A percentile compares a stretch with the other conserved stretches of the same genome.
Conservation (phyloP, 2,888 invertebrate species). For the Leptopilina syphax region DNA sequence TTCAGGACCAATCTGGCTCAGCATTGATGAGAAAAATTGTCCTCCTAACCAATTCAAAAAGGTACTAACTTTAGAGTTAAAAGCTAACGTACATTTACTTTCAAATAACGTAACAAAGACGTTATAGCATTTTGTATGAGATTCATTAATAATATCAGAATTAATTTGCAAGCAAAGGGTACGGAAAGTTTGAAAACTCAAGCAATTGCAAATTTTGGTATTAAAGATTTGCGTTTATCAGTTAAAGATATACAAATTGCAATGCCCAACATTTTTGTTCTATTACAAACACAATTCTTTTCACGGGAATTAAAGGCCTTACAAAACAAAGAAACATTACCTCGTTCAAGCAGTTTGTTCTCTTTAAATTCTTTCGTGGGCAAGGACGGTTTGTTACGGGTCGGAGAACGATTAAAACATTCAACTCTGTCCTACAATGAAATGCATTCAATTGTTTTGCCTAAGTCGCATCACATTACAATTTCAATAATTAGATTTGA, state of each 20-base stretch:
- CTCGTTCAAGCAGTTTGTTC: slow-evolving; percentile 4
- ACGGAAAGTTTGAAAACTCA: neutral
- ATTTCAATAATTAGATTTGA: no score
- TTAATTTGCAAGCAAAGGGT: neutral
- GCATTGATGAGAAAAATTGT: slow-evolving; percentile 1
- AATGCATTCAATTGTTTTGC: neutral
- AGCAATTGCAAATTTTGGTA: neutral
- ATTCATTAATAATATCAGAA: slow-evolving; percentile 2
- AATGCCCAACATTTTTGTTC: neutral
- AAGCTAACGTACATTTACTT: neutral
- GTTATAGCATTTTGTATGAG: neutral
- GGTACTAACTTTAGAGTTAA: neutral
- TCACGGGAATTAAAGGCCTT: neutral
- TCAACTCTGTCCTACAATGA: neutral
- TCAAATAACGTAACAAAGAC: neutral
- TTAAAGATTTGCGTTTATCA: neutral
- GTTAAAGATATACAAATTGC: neutral
- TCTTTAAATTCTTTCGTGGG: neutral
- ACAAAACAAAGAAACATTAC: neutral
- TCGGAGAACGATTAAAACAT: neutral
- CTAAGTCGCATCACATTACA: no score
- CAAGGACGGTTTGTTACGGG: neutral
- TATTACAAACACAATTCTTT: neutral
- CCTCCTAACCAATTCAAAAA: neutral
- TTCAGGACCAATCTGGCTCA: slow-evolving; percentile 15